Conservation (phyloP, 2,888 invertebrate species). For the Diadegma fenestrale region DNA sequence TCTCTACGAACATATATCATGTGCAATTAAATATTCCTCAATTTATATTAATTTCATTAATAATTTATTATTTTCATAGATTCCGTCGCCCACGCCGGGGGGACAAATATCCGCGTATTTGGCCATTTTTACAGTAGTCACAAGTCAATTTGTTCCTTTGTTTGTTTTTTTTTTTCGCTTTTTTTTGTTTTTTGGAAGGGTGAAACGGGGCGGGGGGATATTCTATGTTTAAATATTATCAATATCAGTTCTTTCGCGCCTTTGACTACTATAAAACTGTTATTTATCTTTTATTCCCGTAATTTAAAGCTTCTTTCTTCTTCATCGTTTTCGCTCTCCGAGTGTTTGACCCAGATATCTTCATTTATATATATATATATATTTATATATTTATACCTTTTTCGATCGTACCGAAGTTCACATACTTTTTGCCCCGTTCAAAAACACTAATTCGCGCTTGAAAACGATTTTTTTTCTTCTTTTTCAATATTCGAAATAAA, state of each 20-base stretch:
- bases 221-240: slow-evolving; percentile 85
- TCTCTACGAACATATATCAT: slow-evolving; percentile 82
- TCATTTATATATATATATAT: slow-evolving; percentile 57
- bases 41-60: slow-evolving; percentile 85
- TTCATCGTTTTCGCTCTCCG: slow-evolving; percentile 71
- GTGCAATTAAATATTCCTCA: slow-evolving; percentile 84
- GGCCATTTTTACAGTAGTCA: slow-evolving; percentile 85
- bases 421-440: slow-evolving; percentile 62
- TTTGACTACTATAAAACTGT: slow-evolving; percentile 85
- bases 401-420: slow-evolving; percentile 63
- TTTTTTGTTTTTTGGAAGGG: slow-evolving; percentile 61
- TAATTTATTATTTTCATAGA: slow-evolving; percentile 85
- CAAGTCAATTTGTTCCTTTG: slow-evolving; percentile 81
- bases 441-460: slow-evolving; percentile 25
- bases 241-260: slow-evolving; percentile 86
- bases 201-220: slow-evolving; percentile 46
- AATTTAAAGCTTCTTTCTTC: slow-evolving; percentile 84
- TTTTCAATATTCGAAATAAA: background rate
- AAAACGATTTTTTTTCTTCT: slow-evolving; percentile 7
- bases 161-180: slow-evolving; percentile 47
- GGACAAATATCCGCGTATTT: slow-evolving; percentile 83
- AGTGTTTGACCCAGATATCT: slow-evolving; percentile 65
- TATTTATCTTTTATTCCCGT: slow-evolving; percentile 80
- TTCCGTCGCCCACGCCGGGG: slow-evolving; percentile 80
- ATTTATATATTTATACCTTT: slow-evolving; percentile 49